Percentiles rank a stretch among this genome's conserved stretches.
Evolutionary conservation across 2,888 invertebrate species (phyloP).

Genomic region (Pollenia labialis): DNA sequence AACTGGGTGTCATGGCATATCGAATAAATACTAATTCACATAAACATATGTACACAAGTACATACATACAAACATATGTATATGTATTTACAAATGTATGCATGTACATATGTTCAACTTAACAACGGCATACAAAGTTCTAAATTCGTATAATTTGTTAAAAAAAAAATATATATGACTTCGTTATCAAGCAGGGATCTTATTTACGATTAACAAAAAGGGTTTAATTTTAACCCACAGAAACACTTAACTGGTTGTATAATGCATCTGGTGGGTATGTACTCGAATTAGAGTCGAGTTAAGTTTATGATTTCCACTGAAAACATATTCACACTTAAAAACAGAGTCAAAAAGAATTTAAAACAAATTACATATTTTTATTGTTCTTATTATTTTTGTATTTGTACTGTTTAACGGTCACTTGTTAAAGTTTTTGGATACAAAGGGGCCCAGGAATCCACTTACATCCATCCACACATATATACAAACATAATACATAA

Average conservation of each 20-base stretch:
- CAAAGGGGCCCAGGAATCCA: conserved; percentile 15
- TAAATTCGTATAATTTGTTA: conserved; percentile 10
- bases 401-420: conserved; percentile 44
- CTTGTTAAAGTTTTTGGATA: conserved; percentile 33
- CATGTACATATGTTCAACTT: background rate
- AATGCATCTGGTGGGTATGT: conserved; percentile 6
- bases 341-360: conserved; percentile 53
- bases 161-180: background rate
- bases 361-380: conserved; percentile 51
- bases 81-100: background rate
- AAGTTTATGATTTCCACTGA: conserved; percentile 56
- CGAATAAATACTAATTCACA: conserved; percentile 42
- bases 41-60: background rate
- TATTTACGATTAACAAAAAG: conserved; percentile 35
- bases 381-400: conserved; percentile 21
- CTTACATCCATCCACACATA: background rate
- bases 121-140: background rate
- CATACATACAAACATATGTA: background rate
- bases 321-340: conserved; percentile 50
- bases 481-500: background rate
- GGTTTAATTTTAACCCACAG: conserved; percentile 59
- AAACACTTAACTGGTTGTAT: conserved; percentile 1
- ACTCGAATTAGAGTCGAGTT: conserved; percentile 12
- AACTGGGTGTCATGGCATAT: conserved; percentile 76
- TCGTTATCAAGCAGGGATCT: conserved; percentile 56